Base-by-base conservation (phyloP, 2,113 vertebrate genomes). In the Corythaixoides concolor region DNA sequence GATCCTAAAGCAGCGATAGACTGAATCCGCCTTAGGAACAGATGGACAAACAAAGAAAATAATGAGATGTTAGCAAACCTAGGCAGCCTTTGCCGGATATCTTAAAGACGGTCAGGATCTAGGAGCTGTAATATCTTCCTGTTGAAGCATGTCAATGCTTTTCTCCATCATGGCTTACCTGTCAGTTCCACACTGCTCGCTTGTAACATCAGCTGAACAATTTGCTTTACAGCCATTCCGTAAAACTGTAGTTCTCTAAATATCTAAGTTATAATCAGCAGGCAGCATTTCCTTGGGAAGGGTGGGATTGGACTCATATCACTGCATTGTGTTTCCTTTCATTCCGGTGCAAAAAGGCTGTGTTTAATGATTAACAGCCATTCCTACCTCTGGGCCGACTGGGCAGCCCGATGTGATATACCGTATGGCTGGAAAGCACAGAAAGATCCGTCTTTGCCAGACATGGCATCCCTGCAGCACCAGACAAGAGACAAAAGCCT, bases 401-500 rank as follows among this genome's bases (percentile, higher is more conserved):
- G 45, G 86, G 67, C 93, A 92, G 93, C 43, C 59, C 1, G 0
- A 1, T 22, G 58, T 10, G 58, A 76, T 24, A 76, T 24, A 4
- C 0, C 21, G 83, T 26, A 24, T 20, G 30, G 37, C 27, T 62
- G 87, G 64, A 74, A 73, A 89, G 85, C 52, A 62, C 60, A 28
- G 76, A n/a, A 26, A 78, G 85, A 90, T 55, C 75, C 6, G 49
- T 16, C 73, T 78, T 66, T 77, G 88, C 96, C 90, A 90, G 76
- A 64, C 49, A 2, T 63, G 82, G 93, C 73, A 94, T 88, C 94
- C 67, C 41, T 66, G 8, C 30, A 10, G 89, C 90, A 72, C 75
- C 0, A 18, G 79, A 72, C 79, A 23, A 30, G 80, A 94, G 93
- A 97, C 94, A 97, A 96, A 97, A 97, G 88, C 35, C 89, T 90